Evolutionary conservation across 1,140 invertebrate genomes (phyloP).

Genomic region (Drosophila ananassae): DNA sequence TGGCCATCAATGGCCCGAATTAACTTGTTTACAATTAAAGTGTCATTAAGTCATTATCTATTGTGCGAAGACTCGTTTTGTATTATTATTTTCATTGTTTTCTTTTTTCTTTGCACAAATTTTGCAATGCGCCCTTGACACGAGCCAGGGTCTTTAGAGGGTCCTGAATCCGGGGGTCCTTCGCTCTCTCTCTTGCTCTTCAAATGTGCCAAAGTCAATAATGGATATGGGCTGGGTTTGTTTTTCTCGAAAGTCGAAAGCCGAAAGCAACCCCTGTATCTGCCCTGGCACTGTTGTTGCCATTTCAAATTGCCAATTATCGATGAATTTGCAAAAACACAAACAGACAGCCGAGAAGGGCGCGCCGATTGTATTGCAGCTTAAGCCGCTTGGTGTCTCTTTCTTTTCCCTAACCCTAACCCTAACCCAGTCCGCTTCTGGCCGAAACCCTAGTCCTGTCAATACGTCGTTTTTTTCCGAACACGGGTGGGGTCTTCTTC

Average conservation of each 20-base stretch:
- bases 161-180: slow-evolving; percentile 28
- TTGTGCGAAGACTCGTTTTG: slow-evolving; percentile 55
- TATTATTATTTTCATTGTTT: slow-evolving; percentile 25
- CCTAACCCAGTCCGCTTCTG: not conserved
- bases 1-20: slow-evolving; percentile 69
- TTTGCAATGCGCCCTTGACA: slow-evolving; percentile 73
- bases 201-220: slow-evolving; percentile 69
- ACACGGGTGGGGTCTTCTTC: slow-evolving; percentile 48
- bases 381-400: slow-evolving; percentile 62
- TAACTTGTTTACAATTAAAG: slow-evolving; percentile 81
- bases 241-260: slow-evolving; percentile 36
- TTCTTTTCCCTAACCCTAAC: slow-evolving; percentile 22
- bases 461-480: slow-evolving; percentile 39
- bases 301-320: slow-evolving; percentile 81
- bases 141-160: slow-evolving; percentile 19
- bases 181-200: slow-evolving; percentile 1
- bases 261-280: slow-evolving; percentile 62
- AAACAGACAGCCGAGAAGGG: slow-evolving; percentile 64
- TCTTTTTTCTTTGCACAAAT: slow-evolving; percentile 47
- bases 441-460: slow-evolving; percentile 30
- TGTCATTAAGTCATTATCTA: slow-evolving; percentile 80
- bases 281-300: slow-evolving; percentile 52
- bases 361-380: slow-evolving; percentile 51
- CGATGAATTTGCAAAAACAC: slow-evolving; percentile 79
- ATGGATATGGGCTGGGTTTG: slow-evolving; percentile 9